Conservation (phyloP, 2,113 vertebrate species). For the Microtus oregoni region DNA sequence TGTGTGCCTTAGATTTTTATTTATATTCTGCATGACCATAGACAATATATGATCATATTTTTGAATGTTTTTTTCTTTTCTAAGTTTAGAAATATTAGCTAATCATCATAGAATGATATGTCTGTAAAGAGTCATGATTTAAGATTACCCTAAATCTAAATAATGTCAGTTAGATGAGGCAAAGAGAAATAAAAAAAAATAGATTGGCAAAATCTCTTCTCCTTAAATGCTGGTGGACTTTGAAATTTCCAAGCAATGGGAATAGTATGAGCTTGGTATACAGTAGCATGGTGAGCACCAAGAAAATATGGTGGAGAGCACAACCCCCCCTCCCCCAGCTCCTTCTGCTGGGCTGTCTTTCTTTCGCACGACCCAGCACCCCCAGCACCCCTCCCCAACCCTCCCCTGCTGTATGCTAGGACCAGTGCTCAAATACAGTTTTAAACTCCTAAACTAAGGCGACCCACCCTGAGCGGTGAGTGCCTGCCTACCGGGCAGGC, state of each 20-base stretch:
- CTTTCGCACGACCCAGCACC: no score
- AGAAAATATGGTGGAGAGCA: no score
- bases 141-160: not conserved
- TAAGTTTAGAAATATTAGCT: not conserved
- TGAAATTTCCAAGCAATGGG: not conserved
- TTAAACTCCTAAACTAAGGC: no score
- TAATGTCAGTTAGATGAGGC: not conserved
- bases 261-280: not conserved
- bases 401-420: no score
- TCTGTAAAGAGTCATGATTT: not conserved
- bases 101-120: not conserved
- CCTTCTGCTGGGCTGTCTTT: no score
- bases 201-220: not conserved
- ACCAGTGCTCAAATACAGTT: no score
- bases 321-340: no score
- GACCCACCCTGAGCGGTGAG: no score
- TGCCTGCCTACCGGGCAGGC: no score
- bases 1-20: not conserved
- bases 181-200: not conserved
- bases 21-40: not conserved
- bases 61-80: not conserved
- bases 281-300: not conserved
- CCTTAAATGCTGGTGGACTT: not conserved
- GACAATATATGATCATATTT: not conserved
- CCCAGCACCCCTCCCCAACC: no score